Conservation (phyloP, 2,797 vertebrate species). For the Manis javanica region DNA sequence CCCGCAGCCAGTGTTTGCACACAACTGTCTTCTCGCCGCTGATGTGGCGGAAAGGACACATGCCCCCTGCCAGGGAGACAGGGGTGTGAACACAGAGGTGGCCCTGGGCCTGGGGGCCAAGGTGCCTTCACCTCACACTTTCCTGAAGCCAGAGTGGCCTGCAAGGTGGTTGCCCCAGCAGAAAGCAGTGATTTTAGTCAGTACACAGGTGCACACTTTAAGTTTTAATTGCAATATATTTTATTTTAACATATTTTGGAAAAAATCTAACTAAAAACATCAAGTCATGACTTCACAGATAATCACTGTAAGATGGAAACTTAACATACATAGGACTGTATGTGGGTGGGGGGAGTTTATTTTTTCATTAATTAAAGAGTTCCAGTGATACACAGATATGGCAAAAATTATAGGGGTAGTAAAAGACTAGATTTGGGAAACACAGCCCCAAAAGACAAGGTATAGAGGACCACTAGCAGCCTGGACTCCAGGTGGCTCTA, state of each 20-base stretch:
- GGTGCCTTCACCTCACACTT: neutral
- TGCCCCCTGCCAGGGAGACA: constrained; percentile 89
- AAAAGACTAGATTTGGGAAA: neutral
- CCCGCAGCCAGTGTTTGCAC: constrained; percentile 98
- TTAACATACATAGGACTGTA: neutral
- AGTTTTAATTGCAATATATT: neutral
- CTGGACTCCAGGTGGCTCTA: neutral
- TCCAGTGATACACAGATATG: neutral
- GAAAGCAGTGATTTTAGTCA: neutral
- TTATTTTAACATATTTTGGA: neutral
- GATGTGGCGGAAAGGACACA: constrained; percentile 99
- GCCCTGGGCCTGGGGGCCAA: neutral
- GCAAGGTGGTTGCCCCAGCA: neutral
- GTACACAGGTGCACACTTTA: neutral
- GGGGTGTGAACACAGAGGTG: neutral
- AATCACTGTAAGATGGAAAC: neutral
- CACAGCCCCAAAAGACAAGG: neutral
- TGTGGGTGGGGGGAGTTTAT: neutral
- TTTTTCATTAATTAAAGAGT: constrained; percentile 23
- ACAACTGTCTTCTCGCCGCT: constrained; percentile 99
- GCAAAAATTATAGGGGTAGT: neutral
- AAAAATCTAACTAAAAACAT: neutral
- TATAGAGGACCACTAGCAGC: neutral
- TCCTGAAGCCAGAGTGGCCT: neutral
- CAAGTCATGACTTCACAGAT: neutral